Evolutionary conservation across 2,888 invertebrate species (phyloP).

Genomic region (Eupithecia tripunctaria): DNA sequence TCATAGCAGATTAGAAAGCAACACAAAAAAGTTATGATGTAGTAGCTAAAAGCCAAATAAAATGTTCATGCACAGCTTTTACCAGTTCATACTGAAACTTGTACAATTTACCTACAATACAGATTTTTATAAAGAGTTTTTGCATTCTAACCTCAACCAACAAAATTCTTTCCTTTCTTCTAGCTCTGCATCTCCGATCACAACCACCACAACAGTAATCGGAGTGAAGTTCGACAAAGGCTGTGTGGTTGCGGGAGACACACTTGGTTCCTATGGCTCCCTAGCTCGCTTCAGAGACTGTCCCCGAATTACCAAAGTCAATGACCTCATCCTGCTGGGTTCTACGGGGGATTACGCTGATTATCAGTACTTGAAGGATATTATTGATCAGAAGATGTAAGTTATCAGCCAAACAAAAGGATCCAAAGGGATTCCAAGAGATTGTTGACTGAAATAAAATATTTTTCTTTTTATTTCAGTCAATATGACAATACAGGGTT

Average conservation of each 20-base stretch:
- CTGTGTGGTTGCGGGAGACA: constrained; percentile 96
- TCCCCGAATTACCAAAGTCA: constrained; percentile 93
- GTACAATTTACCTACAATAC: neutral
- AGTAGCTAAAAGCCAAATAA: no score
- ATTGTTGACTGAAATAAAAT: no score
- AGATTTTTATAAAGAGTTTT: neutral
- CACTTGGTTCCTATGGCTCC: constrained; percentile 96
- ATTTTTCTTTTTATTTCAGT: no score
- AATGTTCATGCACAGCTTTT: no score
- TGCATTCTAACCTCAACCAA: neutral
- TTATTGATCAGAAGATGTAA: constrained; percentile 94
- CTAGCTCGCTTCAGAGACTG: constrained; percentile 94
- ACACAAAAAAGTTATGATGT: no score
- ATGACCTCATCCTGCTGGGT: constrained; percentile 94
- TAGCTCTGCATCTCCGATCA: constrained; percentile 87
- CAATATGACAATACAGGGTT: no score
- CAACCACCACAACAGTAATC: constrained; percentile 96
- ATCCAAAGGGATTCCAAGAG: no score
- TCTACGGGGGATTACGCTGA: constrained; percentile 98
- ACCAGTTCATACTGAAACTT: neutral
- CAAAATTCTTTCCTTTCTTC: neutral
- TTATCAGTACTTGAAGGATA: constrained; percentile 94
- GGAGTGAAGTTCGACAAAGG: constrained; percentile 95
- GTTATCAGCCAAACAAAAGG: no score
- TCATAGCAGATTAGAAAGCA: no score